A percentile compares a stretch with the other conserved stretches of the same genome.
phyloP scores from a whole-genome alignment of 2,888 invertebrate genomes.

The Drosophila mercatorum region DNA sequence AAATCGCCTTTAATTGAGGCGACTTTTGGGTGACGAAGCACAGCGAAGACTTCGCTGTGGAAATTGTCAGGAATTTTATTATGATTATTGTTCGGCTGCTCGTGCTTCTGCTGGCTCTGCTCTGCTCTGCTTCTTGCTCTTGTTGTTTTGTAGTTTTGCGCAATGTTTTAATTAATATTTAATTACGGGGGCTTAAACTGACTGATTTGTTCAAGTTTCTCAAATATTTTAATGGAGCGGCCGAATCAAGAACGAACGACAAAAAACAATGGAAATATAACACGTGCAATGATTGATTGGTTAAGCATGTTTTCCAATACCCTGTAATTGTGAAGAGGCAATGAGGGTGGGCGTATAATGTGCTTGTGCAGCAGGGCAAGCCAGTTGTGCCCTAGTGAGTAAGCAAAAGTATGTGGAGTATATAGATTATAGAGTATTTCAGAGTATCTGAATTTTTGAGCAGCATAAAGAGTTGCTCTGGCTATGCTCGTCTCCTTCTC shows the following conservation, averaged over 20 bases:
- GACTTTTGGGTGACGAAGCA: slow-evolving; percentile 71
- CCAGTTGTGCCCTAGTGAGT: no score
- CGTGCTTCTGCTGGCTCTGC: neutral
- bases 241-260: slow-evolving; percentile 44
- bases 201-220: slow-evolving; percentile 39
- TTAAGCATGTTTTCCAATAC: slow-evolving; percentile 38
- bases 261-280: slow-evolving; percentile 19
- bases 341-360: no score
- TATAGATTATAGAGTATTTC: neutral
- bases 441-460: neutral
- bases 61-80: slow-evolving; percentile 43
- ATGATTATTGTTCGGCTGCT: neutral
- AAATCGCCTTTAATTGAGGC: slow-evolving; percentile 76
- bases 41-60: slow-evolving; percentile 23
- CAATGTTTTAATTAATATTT: slow-evolving; percentile 59
- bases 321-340: neutral
- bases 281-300: slow-evolving; percentile 80
- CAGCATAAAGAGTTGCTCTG: neutral
- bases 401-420: neutral
- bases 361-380: neutral
- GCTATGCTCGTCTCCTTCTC: neutral
- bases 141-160: slow-evolving; percentile 33
- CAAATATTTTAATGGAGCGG: slow-evolving; percentile 34
- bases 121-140: neutral
- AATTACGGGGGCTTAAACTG: slow-evolving; percentile 57